Percentiles rank a stretch among this genome's conserved stretches.
Evolutionary conservation across 2,113 vertebrate genomes (phyloP).

Genomic region (Dasyprocta punctata): DNA sequence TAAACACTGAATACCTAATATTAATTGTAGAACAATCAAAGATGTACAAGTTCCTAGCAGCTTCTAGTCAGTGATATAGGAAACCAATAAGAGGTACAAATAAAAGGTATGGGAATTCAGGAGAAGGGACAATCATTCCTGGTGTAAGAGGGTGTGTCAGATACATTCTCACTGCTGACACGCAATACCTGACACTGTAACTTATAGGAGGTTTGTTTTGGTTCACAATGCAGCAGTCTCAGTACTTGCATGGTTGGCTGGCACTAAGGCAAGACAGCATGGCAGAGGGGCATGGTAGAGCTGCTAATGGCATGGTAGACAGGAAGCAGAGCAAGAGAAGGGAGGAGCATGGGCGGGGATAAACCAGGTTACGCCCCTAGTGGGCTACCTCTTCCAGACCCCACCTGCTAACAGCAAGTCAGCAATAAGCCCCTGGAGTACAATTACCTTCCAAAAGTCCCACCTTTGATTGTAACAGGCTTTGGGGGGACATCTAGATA

Average conservation of each 20-base stretch:
- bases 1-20: background rate
- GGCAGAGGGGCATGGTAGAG: background rate
- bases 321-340: background rate
- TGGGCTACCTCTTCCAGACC: background rate
- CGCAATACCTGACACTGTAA: background rate
- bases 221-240: background rate
- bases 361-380: background rate
- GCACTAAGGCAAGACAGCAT: background rate
- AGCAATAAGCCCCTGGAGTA: background rate
- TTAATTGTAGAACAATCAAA: constrained; percentile 28
- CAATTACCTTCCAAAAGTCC: background rate
- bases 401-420: background rate
- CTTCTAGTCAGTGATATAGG: background rate
- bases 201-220: background rate
- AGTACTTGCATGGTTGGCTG: background rate
- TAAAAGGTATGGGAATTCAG: constrained; percentile 3
- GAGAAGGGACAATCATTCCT: background rate
- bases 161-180: background rate
- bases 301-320: background rate
- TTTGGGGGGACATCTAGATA: background rate
- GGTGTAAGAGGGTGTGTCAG: background rate
- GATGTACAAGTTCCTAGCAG: background rate
- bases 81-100: background rate
- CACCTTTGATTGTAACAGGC: background rate
- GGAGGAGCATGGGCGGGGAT: background rate